phyloP scores from a whole-genome alignment of 2,888 invertebrate species.

The Agrilus mali region DNA sequence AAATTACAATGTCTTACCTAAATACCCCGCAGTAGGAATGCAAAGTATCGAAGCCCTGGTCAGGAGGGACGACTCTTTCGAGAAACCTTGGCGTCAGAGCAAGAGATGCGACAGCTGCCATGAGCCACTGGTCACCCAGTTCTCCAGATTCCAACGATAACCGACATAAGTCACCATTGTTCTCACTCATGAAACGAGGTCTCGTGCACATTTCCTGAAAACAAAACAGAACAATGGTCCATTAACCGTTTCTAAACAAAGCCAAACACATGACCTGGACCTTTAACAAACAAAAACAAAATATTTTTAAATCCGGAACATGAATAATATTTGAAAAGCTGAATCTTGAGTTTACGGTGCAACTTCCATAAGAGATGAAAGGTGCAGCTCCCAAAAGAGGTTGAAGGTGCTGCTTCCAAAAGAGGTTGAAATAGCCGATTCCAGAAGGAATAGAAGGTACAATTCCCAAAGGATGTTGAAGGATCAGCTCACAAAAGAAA shows the following conservation, averaged over 20 bases:
- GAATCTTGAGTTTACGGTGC: no score
- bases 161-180: conserved; percentile 23
- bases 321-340: no score
- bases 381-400: no score
- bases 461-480: no score
- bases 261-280: not conserved
- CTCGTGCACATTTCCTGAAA: conserved; percentile 52
- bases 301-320: no score
- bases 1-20: conserved; percentile 42
- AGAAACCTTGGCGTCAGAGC: conserved; percentile 54
- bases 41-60: conserved; percentile 47
- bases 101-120: conserved; percentile 53
- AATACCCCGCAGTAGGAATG: conserved; percentile 51
- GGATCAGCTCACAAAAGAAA: no score
- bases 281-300: not conserved
- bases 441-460: no score
- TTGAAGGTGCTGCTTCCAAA: no score
- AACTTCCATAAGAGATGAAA: no score
- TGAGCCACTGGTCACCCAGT: conserved; percentile 45
- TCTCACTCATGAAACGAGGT: conserved; percentile 43
- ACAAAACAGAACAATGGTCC: conserved; percentile 5
- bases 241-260: not conserved
- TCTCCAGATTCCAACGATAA: conserved; percentile 45
- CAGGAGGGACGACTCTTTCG: conserved; percentile 52
- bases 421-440: no score